Percentiles rank a stretch among this genome's conserved stretches.
These are phyloP conservation scores for Hippoglossus hippoglossus DNA, from an alignment of 2,797 vertebrate species.

Conservation along the genomic window DNA sequence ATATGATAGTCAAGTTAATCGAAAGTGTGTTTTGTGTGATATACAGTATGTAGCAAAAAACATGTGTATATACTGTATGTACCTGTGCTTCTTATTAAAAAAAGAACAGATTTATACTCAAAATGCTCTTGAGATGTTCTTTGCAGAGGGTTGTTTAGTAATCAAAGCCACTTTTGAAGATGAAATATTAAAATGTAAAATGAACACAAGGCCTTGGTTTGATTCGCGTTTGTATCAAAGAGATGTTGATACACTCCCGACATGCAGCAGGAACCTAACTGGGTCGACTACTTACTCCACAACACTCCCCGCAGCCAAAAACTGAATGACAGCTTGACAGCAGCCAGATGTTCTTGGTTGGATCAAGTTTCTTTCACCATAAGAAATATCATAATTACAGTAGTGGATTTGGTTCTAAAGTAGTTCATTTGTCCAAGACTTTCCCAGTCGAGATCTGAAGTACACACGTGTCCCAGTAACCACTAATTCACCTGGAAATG, in stretches of 20 bases:
- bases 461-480: conserved; percentile 7
- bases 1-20: conserved; percentile 21
- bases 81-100: conserved; percentile 44
- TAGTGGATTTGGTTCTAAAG: too few relatives aligned
- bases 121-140: conserved; percentile 53
- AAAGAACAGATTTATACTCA: conserved; percentile 54
- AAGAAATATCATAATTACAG: not conserved
- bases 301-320: conserved; percentile 1
- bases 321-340: conserved; percentile 19
- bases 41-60: conserved; percentile 50
- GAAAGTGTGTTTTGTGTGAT: conserved; percentile 32
- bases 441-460: not conserved
- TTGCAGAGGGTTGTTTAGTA: conserved; percentile 61
- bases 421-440: too few relatives aligned
- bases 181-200: conserved; percentile 67
- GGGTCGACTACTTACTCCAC: not conserved
- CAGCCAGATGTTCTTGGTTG: conserved; percentile 2
- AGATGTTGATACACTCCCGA: not conserved
- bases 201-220: conserved; percentile 16
- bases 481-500: too few relatives aligned
- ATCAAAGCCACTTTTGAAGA: conserved; percentile 57
- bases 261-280: not conserved
- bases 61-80: conserved; percentile 51
- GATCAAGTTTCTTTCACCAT: not conserved
- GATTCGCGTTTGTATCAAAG: conserved; percentile 28